Percentiles rank a stretch among this genome's conserved stretches.
Evolutionary conservation across 2,888 invertebrate genomes (phyloP).

Genomic region (Nomada fucata): DNA sequence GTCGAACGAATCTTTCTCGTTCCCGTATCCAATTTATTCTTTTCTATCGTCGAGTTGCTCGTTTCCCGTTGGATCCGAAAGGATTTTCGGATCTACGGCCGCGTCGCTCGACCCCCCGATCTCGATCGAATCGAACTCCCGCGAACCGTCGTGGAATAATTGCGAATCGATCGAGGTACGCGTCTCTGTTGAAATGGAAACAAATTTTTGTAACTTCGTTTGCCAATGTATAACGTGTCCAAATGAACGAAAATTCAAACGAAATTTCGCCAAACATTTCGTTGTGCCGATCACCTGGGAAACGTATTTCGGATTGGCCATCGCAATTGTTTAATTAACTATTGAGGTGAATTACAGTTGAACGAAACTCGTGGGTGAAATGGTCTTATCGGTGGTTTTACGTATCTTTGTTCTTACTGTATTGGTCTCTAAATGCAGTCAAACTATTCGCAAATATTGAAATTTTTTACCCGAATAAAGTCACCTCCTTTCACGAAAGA

Average conservation of each 20-base stretch:
- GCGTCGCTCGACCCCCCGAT: not conserved
- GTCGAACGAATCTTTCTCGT: constrained; percentile 14
- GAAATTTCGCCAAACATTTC: no score
- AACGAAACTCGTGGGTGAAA: no score
- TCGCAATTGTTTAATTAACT: no score
- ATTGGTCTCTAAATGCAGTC: no score
- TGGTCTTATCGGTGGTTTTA: no score
- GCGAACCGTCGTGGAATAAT: not conserved
- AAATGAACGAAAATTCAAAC: not conserved
- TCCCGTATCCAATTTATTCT: constrained; percentile 23
- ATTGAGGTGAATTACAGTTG: no score
- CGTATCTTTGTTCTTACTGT: no score
- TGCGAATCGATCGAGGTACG: not conserved
- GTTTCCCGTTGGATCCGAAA: constrained; percentile 11
- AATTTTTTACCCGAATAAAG: no score
- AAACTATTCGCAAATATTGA: no score
- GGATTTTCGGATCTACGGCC: constrained; percentile 11
- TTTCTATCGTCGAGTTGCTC: constrained; percentile 13
- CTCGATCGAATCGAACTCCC: not conserved
- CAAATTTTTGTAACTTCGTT: not conserved
- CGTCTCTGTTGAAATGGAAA: not conserved
- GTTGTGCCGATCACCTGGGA: no score
- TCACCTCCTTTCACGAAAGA: no score
- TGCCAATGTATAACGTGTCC: not conserved
- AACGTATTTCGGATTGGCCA: no score